phyloP scores from a whole-genome alignment of 2,888 invertebrate species.

The Cynaeus angustus region DNA sequence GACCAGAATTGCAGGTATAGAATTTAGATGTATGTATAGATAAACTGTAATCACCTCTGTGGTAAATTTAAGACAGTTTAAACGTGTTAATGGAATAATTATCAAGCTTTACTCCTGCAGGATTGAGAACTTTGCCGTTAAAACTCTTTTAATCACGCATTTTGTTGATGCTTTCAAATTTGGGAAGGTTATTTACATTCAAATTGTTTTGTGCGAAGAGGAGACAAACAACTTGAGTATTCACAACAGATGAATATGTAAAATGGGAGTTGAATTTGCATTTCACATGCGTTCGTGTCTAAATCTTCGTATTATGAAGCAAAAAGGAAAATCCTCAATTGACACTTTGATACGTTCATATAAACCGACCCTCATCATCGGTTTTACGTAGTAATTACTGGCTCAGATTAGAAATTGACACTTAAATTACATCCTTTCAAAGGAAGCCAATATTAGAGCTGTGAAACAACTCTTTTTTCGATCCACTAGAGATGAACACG shows the following conservation, averaged over 20 bases:
- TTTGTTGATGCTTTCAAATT: background rate
- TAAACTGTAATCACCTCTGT: conserved; percentile 5
- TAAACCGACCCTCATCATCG: no score
- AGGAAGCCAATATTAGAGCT: no score
- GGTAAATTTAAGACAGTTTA: conserved; percentile 25
- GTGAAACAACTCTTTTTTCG: no score
- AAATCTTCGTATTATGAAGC: no score
- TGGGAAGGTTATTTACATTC: background rate
- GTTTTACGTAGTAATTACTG: no score
- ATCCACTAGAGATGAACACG: no score
- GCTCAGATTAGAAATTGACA: no score
- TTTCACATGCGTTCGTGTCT: no score
- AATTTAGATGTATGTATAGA: conserved; percentile 8
- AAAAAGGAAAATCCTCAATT: no score
- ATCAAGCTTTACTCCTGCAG: background rate
- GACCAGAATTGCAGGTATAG: conserved; percentile 23
- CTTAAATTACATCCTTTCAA: no score
- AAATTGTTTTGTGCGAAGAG: background rate
- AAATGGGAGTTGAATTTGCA: background rate
- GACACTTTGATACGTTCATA: no score
- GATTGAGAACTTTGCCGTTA: background rate
- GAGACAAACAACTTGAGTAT: background rate
- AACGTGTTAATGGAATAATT: background rate
- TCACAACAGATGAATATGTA: background rate
- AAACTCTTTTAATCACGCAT: conserved; percentile 1